Evolutionary conservation across 64 coral and sea anemone genomes (phyloP), one percentile per base, ranked within the genome.

Genomic region (Pocillopora damicornis): DNA sequence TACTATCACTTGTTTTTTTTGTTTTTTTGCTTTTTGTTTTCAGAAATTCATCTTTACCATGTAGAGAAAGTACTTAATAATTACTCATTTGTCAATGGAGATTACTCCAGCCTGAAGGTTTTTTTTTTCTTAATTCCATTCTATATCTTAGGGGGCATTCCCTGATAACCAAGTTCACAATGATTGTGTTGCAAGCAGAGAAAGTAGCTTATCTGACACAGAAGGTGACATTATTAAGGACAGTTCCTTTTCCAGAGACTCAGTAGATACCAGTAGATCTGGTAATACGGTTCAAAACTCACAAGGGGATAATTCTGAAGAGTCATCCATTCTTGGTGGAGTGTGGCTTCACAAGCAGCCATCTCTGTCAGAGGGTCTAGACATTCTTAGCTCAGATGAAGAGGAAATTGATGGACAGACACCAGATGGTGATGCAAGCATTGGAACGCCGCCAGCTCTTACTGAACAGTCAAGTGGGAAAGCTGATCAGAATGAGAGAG

Each of bases 321-420:
- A 85, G 13, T 37, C 65, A 12, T 30, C 65, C 25, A 71, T 23
- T 4, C 86, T 97, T 20, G 94, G 91, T 16, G 94, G 94, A 15
- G 94, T 97, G 14, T 97, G 94, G 94, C 88, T 97, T 51, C 82
- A 64, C 61, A 97, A 97, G 88, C 94, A 97, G 58, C 94, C 94
- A 10, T 97, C 94, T 25, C 60, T 90, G n/a, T 84, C 80, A 15
- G 94, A 97, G 88, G 94, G 94, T 13, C 82, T 97, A 1, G 91
- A 97, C 62, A 93, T 82, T 58, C 74, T 91, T 26, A 92, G 82
- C 58, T 89, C 76, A 60, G 90, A 80, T 75, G 90, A 79, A 23
- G 86, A 92, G 26, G 81, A 67, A 12, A 86, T 60, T 34, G 76
- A 72, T 59, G 78, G 57, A 73, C 34, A 66, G 63, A 30, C 79